phyloP scores from a whole-genome alignment of 1,140 invertebrate genomes.

The Achroia grisella region DNA sequence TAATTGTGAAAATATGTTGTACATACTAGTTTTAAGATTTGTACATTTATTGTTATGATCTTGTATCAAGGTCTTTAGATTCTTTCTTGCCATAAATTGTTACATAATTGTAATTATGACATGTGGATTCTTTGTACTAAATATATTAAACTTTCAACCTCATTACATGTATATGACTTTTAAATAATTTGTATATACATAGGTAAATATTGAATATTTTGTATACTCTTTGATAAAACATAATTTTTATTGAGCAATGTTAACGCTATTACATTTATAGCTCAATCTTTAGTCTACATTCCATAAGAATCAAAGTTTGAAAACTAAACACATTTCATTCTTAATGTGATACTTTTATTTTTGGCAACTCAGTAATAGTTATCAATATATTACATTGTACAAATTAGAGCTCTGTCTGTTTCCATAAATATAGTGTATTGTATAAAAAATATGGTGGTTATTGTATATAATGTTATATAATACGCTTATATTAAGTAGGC shows the following conservation, averaged over 20 bases:
- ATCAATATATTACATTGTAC: no score
- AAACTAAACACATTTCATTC: no score
- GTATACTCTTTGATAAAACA: no score
- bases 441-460: background rate
- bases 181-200: background rate
- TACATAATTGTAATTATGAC: conserved; percentile 20
- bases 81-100: conserved; percentile 72
- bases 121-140: background rate
- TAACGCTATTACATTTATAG: no score
- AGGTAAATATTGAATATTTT: background rate
- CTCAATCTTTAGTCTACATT: no score
- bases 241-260: no score
- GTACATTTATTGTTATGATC: conserved; percentile 50
- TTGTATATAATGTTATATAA: conserved; percentile 6
- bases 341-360: no score
- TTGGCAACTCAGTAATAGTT: no score
- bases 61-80: conserved; percentile 72
- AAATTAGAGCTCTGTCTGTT: conserved; percentile 4
- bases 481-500: conserved; percentile 14
- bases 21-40: conserved; percentile 24
- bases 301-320: no score
- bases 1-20: conserved; percentile 47
- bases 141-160: no score
- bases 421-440: background rate
- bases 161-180: background rate